Percentiles rank a stretch among this genome's conserved stretches.
Evolutionary conservation across 2,888 invertebrate species (phyloP).

Genomic region (Epistrophella euchroma): DNA sequence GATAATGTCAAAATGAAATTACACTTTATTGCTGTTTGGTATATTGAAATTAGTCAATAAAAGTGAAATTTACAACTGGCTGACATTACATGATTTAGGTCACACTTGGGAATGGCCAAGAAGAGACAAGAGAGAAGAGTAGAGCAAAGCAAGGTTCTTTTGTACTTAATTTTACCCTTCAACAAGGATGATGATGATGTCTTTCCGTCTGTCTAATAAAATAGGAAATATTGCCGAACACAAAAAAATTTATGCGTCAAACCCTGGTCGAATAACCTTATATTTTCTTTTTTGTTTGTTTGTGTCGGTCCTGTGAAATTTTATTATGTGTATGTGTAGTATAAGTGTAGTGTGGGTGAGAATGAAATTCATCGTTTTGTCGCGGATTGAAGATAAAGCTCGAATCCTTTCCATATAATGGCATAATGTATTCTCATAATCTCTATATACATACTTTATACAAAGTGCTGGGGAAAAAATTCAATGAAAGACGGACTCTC

Average conservation of each 20-base stretch:
- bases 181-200: constrained; percentile 53
- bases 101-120: constrained; percentile 10
- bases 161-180: constrained; percentile 58
- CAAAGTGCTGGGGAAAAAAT: constrained; percentile 28
- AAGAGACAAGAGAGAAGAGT: not conserved
- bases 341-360: constrained; percentile 7
- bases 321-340: constrained; percentile 1
- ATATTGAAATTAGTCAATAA: constrained; percentile 76
- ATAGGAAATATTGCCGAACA: constrained; percentile 68
- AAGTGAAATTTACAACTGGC: constrained; percentile 74
- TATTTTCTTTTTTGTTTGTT: constrained; percentile 15
- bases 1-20: constrained; percentile 70
- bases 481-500: not conserved
- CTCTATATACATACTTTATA: constrained; percentile 24
- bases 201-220: constrained; percentile 70
- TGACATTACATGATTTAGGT: constrained; percentile 73
- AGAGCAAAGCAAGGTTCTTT: no score
- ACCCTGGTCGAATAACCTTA: constrained; percentile 48
- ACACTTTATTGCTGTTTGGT: constrained; percentile 73
- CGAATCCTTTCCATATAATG: constrained; percentile 59
- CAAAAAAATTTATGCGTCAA: constrained; percentile 63
- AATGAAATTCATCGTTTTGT: constrained; percentile 59
- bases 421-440: constrained; percentile 65
- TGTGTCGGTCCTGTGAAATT: not conserved
- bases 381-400: constrained; percentile 71